Percentiles rank a stretch among this genome's conserved stretches.
Conservation (phyloP, 1,140 invertebrate species). For the Drosophila ambigua region DNA sequence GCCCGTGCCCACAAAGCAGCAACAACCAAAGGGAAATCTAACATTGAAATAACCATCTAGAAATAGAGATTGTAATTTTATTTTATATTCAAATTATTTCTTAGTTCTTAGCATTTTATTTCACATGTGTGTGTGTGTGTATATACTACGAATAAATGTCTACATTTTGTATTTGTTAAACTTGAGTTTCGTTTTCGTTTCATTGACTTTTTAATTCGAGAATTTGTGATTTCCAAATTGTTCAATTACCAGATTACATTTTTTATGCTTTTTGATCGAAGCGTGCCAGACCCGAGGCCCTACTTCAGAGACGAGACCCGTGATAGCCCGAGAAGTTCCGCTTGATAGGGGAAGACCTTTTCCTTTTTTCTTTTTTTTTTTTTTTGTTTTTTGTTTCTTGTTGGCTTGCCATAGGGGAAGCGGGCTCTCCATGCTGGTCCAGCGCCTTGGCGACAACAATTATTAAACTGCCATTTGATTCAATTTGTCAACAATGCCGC, state of each 20-base stretch:
- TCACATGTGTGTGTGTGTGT: slow-evolving; percentile 53
- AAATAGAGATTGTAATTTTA: slow-evolving; percentile 52
- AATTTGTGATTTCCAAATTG: slow-evolving; percentile 12
- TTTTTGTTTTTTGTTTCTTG: slow-evolving; percentile 14
- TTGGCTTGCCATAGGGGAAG: slow-evolving; percentile 50
- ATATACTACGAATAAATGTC: slow-evolving; percentile 58
- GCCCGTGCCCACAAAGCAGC: slow-evolving; percentile 1
- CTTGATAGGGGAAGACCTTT: slow-evolving; percentile 56
- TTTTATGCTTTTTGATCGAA: slow-evolving; percentile 28
- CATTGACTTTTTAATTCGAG: slow-evolving; percentile 4
- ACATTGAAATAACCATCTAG: slow-evolving; percentile 33
- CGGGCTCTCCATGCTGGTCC: slow-evolving; percentile 56
- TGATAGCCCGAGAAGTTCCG: slow-evolving; percentile 63
- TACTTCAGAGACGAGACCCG: slow-evolving; percentile 36
- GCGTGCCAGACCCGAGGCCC: slow-evolving; percentile 52
- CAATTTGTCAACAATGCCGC: slow-evolving; percentile 74
- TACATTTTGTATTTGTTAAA: slow-evolving; percentile 61
- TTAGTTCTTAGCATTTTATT: slow-evolving; percentile 59
- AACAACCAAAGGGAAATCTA: slow-evolving; percentile 23
- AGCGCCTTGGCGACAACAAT: slow-evolving; percentile 58
- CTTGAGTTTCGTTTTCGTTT: slow-evolving; percentile 46
- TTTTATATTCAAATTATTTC: slow-evolving; percentile 45
- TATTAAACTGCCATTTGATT: slow-evolving; percentile 72
- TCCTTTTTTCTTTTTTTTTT: slow-evolving; percentile 26
- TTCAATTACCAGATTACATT: slow-evolving; percentile 14